These are phyloP conservation scores for Drosophila paranaensis DNA, from an alignment of 2,888 invertebrate species.

Conservation along the genomic window DNA sequence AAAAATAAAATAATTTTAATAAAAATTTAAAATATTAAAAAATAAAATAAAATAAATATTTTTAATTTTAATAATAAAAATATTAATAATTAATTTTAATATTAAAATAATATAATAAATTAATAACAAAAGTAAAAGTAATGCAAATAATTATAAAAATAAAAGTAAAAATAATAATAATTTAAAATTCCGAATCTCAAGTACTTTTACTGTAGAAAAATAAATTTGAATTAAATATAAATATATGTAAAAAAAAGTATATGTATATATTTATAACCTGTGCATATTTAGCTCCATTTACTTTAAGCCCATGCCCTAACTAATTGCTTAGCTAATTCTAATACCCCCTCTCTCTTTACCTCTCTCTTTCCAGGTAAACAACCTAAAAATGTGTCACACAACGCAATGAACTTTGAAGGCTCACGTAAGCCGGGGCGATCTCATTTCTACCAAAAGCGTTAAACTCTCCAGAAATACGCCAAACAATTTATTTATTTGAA, in stretches of 20 bases:
- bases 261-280: background rate
- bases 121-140: background rate
- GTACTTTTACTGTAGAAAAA: background rate
- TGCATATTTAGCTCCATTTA: background rate
- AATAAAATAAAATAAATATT: background rate
- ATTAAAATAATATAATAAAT: too few species aligned
- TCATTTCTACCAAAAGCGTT: constrained; percentile 2
- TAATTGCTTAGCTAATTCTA: constrained; percentile 16
- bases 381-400: constrained; percentile 21
- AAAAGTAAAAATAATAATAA: too few species aligned
- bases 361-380: constrained; percentile 44
- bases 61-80: background rate
- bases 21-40: background rate
- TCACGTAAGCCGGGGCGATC: constrained; percentile 20
- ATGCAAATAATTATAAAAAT: background rate
- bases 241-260: too few species aligned
- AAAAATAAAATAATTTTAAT: background rate
- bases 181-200: too few species aligned
- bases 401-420: constrained; percentile 31
- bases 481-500: constrained; percentile 47
- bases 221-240: background rate
- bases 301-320: background rate
- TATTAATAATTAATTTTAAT: background rate
- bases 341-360: background rate
- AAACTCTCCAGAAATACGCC: constrained; percentile 10